A percentile compares a stretch with the other conserved stretches of the same genome.
Evolutionary conservation across 1,140 invertebrate species (phyloP).

Genomic region (Zaprionus tsacasi): DNA sequence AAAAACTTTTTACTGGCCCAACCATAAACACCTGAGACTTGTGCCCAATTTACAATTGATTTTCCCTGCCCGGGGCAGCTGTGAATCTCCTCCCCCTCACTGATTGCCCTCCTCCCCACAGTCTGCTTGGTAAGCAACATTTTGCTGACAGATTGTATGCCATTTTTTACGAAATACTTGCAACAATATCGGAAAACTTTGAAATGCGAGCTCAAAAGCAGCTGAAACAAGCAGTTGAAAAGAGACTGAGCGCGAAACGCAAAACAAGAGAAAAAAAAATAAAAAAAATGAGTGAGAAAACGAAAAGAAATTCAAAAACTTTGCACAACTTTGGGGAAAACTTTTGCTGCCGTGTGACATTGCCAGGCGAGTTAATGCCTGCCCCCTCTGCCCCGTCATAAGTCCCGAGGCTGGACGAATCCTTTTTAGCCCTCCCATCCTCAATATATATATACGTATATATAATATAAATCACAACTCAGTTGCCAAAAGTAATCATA

Average conservation of each 20-base stretch:
- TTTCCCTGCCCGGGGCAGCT: slow-evolving; percentile 53
- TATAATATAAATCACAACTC: slow-evolving; percentile 63
- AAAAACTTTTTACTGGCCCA: slow-evolving; percentile 49
- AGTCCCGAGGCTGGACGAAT: slow-evolving; percentile 30
- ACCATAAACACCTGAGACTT: slow-evolving; percentile 76
- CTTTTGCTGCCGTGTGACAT: slow-evolving; percentile 74
- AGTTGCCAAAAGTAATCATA: slow-evolving; percentile 66
- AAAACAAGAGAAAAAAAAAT: slow-evolving; percentile 33
- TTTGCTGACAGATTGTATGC: slow-evolving; percentile 80
- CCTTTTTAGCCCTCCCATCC: slow-evolving; percentile 48
- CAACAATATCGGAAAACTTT: slow-evolving; percentile 78
- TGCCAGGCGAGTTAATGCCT: slow-evolving; percentile 58
- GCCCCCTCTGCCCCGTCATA: not conserved
- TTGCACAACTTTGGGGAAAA: slow-evolving; percentile 66
- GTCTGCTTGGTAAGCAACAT: slow-evolving; percentile 44
- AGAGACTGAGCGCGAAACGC: slow-evolving; percentile 27
- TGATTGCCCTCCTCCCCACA: slow-evolving; percentile 5
- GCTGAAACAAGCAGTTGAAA: slow-evolving; percentile 75
- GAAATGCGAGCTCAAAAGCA: slow-evolving; percentile 59
- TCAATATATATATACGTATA: not conserved
- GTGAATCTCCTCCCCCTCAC: slow-evolving; percentile 19
- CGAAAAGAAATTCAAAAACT: slow-evolving; percentile 59
- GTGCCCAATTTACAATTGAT: slow-evolving; percentile 77
- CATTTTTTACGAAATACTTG: slow-evolving; percentile 75
- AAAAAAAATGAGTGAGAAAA: slow-evolving; percentile 17